Evolutionary conservation across 2,888 invertebrate genomes (phyloP).

Genomic region (Parnassius smintheus): DNA sequence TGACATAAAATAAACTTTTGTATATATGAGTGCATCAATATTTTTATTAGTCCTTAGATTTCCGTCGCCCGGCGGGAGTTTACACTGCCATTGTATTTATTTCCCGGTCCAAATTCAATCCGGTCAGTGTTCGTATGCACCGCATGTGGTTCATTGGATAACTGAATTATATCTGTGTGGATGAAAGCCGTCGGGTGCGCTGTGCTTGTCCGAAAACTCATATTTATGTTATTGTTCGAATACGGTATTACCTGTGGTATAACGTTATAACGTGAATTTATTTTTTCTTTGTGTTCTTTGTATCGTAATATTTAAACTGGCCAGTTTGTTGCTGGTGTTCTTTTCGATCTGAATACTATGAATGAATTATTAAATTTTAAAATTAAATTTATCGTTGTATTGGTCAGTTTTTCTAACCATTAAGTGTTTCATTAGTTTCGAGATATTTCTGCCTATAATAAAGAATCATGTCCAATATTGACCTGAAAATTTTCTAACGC

Average conservation of each 20-base stretch:
- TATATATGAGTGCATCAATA: constrained; percentile 40
- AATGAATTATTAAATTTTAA: no score
- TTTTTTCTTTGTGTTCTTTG: constrained; percentile 19
- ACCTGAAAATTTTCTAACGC: no score
- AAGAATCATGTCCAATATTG: no score
- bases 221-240: constrained; percentile 52
- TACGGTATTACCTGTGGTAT: constrained; percentile 29
- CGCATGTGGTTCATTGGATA: constrained; percentile 69
- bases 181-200: constrained; percentile 51
- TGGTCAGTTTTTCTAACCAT: no score
- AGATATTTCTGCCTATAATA: no score
- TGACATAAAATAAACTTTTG: constrained; percentile 31
- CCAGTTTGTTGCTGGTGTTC: background rate
- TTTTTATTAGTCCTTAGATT: constrained; percentile 55
- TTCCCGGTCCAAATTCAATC: constrained; percentile 59
- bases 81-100: constrained; percentile 54
- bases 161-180: constrained; percentile 66
- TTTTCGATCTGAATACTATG: no score
- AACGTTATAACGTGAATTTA: constrained; percentile 23
- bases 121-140: constrained; percentile 52
- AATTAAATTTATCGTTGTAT: no score
- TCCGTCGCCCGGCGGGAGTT: constrained; percentile 66
- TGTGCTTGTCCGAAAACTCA: constrained; percentile 36
- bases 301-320: background rate
- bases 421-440: no score